These are phyloP conservation scores for Limnephilus rhombicus DNA, from an alignment of 2,888 invertebrate genomes.

Conservation along the genomic window DNA sequence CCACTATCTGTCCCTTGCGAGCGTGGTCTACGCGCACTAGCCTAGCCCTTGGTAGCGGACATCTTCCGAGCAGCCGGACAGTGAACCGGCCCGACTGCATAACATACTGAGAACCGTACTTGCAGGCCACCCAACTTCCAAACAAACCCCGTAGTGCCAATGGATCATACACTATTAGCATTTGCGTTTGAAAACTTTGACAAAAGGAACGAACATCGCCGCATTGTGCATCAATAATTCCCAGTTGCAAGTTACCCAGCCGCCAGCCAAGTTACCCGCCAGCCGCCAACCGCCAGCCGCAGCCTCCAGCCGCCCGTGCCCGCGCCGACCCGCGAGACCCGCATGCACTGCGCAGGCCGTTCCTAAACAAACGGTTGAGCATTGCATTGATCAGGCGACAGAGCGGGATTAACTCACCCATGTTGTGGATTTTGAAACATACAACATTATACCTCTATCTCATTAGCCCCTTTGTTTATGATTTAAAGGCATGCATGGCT, in stretches of 20 bases:
- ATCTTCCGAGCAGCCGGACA: slow-evolving; percentile 68
- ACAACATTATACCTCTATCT: slow-evolving; percentile 65
- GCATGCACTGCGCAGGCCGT: too few relatives aligned
- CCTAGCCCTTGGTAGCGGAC: slow-evolving; percentile 1
- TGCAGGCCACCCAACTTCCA: slow-evolving; percentile 52
- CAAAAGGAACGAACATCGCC: slow-evolving; percentile 72
- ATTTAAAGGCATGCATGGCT: slow-evolving; percentile 61
- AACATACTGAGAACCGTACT: slow-evolving; percentile 61
- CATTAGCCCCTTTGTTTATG: slow-evolving; percentile 52
- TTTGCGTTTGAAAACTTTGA: slow-evolving; percentile 59
- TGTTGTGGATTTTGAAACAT: slow-evolving; percentile 48
- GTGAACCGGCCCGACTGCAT: slow-evolving; percentile 45
- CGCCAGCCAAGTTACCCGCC: not conserved
- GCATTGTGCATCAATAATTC: slow-evolving; percentile 74
- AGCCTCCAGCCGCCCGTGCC: slow-evolving; percentile 22
- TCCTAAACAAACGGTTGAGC: not conserved
- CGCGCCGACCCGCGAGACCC: slow-evolving; percentile 2
- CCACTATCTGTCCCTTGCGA: slow-evolving; percentile 71
- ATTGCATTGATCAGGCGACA: not conserved
- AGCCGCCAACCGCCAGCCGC: slow-evolving; percentile 63
- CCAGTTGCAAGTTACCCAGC: slow-evolving; percentile 38
- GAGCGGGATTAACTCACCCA: slow-evolving; percentile 33
- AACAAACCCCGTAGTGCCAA: slow-evolving; percentile 54
- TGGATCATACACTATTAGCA: slow-evolving; percentile 56
- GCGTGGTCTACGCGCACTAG: slow-evolving; percentile 67